These are phyloP conservation scores for Harpalus rubripes DNA, from an alignment of 2,888 invertebrate genomes.

Conservation along the genomic window DNA sequence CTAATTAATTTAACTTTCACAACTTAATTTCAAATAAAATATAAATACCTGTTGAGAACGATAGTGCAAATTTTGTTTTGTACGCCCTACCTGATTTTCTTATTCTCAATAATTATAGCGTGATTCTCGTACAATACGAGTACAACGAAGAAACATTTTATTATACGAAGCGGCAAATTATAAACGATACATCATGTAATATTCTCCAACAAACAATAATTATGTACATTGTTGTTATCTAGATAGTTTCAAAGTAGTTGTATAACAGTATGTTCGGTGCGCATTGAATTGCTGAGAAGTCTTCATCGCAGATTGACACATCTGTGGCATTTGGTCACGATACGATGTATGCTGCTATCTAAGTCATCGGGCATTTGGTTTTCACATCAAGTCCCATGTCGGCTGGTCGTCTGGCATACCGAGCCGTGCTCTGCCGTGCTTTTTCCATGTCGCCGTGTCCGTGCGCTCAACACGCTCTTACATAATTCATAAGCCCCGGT, in stretches of 20 bases:
- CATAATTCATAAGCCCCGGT: conserved; percentile 62
- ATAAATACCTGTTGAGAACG: too few species aligned
- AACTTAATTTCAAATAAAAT: too few species aligned
- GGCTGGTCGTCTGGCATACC: conserved; percentile 36
- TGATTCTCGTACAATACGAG: too few species aligned
- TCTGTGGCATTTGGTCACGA: conserved; percentile 20
- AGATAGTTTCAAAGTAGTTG: neutral
- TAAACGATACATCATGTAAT: too few species aligned
- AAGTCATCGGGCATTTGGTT: conserved; percentile 40
- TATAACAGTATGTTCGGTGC: neutral
- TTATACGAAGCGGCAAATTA: too few species aligned
- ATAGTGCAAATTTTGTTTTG: too few species aligned
- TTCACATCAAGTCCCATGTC: conserved; percentile 30
- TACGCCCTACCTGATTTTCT: too few species aligned
- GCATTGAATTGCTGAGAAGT: conserved; percentile 16
- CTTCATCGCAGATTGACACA: conserved; percentile 31
- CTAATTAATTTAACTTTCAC: too few species aligned
- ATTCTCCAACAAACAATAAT: too few species aligned
- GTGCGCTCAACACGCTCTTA: conserved; percentile 44
- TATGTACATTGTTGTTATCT: neutral
- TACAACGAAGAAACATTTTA: too few species aligned
- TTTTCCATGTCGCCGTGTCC: conserved; percentile 57
- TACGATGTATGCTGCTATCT: conserved; percentile 38
- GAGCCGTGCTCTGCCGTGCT: conserved; percentile 1
- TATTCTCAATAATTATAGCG: too few species aligned